Evolutionary conservation across 2,797 vertebrate species (phyloP).

Genomic region (Anniella stebbinsi): DNA sequence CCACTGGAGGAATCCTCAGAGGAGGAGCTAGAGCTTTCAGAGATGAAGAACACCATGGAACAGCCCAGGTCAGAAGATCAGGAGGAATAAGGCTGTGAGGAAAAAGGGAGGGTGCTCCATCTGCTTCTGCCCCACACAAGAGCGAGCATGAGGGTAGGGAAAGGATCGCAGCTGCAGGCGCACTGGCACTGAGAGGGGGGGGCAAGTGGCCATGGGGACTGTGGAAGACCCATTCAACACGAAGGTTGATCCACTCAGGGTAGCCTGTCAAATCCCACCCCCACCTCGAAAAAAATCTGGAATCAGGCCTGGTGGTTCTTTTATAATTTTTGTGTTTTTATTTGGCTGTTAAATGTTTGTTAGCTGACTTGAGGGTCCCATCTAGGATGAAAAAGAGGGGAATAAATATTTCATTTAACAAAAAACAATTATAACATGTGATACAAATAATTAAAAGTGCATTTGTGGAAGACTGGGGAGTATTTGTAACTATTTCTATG

Average conservation of each 20-base stretch:
- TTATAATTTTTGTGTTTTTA: not conserved
- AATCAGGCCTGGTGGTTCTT: not conserved
- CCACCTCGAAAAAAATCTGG: not conserved
- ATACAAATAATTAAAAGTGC: not conserved
- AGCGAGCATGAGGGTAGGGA: not conserved
- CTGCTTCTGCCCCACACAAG: not conserved
- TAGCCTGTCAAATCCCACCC: not conserved
- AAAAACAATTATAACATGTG: not conserved
- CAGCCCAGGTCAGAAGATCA: too few relatives aligned
- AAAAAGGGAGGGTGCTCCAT: not conserved
- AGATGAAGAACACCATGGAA: too few relatives aligned
- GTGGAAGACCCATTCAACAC: not conserved
- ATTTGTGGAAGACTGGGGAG: not conserved
- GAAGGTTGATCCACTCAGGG: not conserved
- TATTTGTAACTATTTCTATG: not conserved
- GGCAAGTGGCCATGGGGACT: not conserved
- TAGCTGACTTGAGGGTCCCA: not conserved
- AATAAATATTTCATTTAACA: not conserved
- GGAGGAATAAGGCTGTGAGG: not conserved
- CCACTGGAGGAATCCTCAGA: too few relatives aligned
- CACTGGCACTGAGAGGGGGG: not conserved
- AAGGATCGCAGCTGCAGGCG: not conserved
- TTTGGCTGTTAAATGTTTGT: not conserved
- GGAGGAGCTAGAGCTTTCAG: too few relatives aligned
- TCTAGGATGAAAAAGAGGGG: not conserved